Conservation (phyloP, 2,797 vertebrate species). For the Crocidura indochinensis region DNA sequence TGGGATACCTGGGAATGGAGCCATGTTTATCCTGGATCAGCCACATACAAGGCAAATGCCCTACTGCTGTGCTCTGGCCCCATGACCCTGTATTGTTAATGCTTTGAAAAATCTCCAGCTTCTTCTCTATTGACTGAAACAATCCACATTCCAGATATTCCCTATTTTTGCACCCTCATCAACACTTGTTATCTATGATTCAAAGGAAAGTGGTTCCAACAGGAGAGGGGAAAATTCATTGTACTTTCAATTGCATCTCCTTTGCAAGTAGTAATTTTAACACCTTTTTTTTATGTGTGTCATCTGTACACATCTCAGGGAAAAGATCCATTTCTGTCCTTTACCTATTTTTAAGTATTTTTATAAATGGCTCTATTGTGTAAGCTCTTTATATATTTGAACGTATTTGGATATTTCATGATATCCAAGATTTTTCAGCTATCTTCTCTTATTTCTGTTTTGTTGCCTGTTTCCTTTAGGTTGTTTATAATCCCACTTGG, state of each 20-base stretch:
- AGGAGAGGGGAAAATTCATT: background rate
- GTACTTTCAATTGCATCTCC: slow-evolving; percentile 14
- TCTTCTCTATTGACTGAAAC: background rate
- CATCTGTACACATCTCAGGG: background rate
- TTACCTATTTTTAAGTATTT: background rate
- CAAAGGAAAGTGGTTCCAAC: background rate
- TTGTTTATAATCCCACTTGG: background rate
- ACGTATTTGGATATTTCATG: background rate
- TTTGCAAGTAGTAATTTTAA: background rate
- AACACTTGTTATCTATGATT: background rate
- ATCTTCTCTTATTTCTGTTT: background rate
- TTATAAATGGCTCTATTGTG: background rate
- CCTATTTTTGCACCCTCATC: background rate
- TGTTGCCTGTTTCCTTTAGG: background rate
- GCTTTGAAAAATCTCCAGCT: background rate
- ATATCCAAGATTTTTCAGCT: background rate
- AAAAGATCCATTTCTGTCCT: background rate
- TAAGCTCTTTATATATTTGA: slow-evolving; percentile 16
- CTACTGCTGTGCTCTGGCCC: too few relatives aligned
- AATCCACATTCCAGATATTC: background rate
- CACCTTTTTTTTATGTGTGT: background rate
- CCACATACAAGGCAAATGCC: too few relatives aligned
- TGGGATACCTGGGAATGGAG: too few relatives aligned
- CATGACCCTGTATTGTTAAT: background rate
- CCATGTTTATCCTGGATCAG: too few relatives aligned